Evolutionary conservation across 64 coral and sea anemone genomes (phyloP).

Genomic region (Trachythela sp.): DNA sequence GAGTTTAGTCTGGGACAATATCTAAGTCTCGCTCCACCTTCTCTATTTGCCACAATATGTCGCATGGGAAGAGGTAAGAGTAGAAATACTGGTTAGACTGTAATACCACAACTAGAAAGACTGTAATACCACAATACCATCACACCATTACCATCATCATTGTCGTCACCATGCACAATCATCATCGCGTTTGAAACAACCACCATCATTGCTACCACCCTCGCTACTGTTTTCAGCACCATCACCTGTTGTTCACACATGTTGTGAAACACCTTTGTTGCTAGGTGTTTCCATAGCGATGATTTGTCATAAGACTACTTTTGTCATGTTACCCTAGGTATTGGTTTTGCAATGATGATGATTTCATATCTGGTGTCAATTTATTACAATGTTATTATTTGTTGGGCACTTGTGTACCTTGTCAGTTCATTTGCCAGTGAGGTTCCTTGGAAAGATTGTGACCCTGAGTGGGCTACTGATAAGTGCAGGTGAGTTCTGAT

Average conservation of each 20-base stretch:
- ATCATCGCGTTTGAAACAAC: too few species aligned
- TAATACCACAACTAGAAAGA: too few species aligned
- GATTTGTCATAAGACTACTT: too few species aligned
- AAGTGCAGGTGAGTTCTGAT: conserved; percentile 40
- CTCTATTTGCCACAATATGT: conserved; percentile 58
- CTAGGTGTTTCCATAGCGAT: too few species aligned
- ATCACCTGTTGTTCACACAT: too few species aligned
- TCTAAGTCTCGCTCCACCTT: conserved; percentile 56
- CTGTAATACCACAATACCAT: too few species aligned
- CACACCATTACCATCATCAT: too few species aligned
- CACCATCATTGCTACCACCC: too few species aligned
- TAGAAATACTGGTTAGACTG: not conserved
- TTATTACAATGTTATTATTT: conserved; percentile 68
- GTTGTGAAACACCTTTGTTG: too few species aligned
- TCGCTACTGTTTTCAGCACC: too few species aligned
- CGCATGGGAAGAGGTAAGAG: not conserved
- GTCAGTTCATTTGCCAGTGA: conserved; percentile 54
- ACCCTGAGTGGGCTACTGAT: conserved; percentile 48
- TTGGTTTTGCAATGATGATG: conserved; percentile 63
- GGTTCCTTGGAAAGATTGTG: conserved; percentile 68
- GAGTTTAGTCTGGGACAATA: conserved; percentile 68
- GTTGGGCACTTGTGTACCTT: conserved; percentile 63
- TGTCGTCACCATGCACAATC: too few species aligned
- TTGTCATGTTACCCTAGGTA: conserved; percentile 18
- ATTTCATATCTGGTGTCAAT: conserved; percentile 61